A percentile compares a stretch with the other conserved stretches of the same genome.
phyloP scores from a whole-genome alignment of 2,888 invertebrate genomes.

The Mythimna lalbum region DNA sequence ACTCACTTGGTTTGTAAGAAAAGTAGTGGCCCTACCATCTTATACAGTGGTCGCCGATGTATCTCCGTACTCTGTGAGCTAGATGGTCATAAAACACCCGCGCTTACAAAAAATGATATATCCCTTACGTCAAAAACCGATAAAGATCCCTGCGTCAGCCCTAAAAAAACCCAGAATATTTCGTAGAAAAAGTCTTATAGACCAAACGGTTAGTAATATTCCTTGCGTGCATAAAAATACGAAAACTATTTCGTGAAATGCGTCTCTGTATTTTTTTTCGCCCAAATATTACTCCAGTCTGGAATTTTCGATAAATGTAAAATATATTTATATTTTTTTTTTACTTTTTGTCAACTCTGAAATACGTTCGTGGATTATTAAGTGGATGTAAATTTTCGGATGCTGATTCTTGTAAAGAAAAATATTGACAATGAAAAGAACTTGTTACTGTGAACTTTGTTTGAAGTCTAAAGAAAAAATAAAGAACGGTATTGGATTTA shows the following conservation, averaged over 20 bases:
- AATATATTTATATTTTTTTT: background rate
- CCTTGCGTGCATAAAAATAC: conserved; percentile 28
- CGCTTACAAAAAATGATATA: conserved; percentile 25
- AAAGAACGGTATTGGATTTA: background rate
- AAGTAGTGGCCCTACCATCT: background rate
- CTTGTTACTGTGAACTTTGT: conserved; percentile 13
- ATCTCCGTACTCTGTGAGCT: background rate
- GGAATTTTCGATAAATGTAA: conserved; percentile 27
- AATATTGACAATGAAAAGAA: conserved; percentile 41
- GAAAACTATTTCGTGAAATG: conserved; percentile 33
- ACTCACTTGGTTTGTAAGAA: too few species aligned
- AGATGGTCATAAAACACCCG: background rate
- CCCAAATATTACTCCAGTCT: conserved; percentile 23
- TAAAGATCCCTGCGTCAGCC: conserved; percentile 2
- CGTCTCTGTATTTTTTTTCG: conserved; percentile 23
- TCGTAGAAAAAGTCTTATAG: conserved; percentile 12
- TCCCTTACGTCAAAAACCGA: conserved; percentile 19
- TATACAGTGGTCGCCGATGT: background rate
- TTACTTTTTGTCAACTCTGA: conserved; percentile 13
- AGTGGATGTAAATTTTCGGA: conserved; percentile 39
- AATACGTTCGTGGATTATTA: conserved; percentile 44
- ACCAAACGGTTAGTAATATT: conserved; percentile 26
- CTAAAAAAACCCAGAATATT: conserved; percentile 3
- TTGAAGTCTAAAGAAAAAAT: conserved; percentile 2
- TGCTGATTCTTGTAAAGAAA: conserved; percentile 55